Base-by-base conservation (phyloP, 1,140 invertebrate genomes). In the Anastrepha obliqua region DNA sequence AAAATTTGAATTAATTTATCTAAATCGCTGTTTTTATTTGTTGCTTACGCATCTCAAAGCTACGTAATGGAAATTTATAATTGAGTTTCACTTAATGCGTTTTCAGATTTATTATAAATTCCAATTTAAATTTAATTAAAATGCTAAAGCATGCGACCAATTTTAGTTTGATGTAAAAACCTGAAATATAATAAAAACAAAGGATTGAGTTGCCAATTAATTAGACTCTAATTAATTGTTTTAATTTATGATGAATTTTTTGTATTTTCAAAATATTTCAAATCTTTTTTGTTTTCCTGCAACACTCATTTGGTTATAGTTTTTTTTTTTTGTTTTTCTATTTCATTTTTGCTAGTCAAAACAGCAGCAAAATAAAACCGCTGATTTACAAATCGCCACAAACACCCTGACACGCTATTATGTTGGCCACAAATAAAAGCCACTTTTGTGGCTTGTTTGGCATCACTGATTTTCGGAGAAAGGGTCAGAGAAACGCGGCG, bases 341-440 rank as follows among this genome's bases (percentile, higher is more conserved):
- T 81, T 55, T 58, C 17, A 44, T 74, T 39, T 81, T 55, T 6
- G 74, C 47, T n/a, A 81, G 44, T 81, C 74, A 81, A 81, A 81
- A 55, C 74, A 81, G 20, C 47, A 81, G 74, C 74, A 81, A 81
- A 81, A 51, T 81, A 11, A 81, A 74, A 81, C 74, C 74, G 74
- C 74, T 81, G 74, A 81, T 81, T 81, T 81, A 55, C 74, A 81
- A 81, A 81, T 81, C 74, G 74, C 74, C 74, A 55, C 74, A 81
- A 81, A 81, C 74, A 81, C 74, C 74, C 74, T 81, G 74, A 81
- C 74, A 81, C 44, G 74, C 74, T 81, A 55, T 81, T 86, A 42
- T 62, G 85, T 62, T 86, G 85, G 85, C 85, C 85, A 86, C 58
- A 86, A 86, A 60, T 86, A 62, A 59, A 86, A 86, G 85, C 85